Base-by-base conservation (phyloP, 2,797 vertebrate species). In the Arvicola amphibius region DNA sequence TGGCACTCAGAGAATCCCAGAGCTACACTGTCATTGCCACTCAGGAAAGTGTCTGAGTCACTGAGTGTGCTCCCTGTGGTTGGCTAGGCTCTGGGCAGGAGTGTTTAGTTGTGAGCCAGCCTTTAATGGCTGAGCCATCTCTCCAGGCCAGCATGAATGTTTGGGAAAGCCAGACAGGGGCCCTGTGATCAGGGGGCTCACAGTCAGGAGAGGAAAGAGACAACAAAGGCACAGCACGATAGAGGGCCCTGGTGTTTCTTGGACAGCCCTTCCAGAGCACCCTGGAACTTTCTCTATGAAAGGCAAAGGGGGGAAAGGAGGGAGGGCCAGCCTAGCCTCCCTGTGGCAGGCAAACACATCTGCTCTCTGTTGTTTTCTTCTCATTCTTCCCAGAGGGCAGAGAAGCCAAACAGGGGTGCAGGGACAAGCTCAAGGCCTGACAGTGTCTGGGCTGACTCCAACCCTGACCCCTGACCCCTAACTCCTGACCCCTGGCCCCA, bases 281-380 rank as follows among this genome's bases (percentile, higher is more conserved):
- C 37, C 23, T 83, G 59, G 80, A 94, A 88, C 67, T 76, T 94
- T 92, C 86, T 71, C 0, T 76, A 78, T 71, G 78, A 95, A 92
- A 86, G 40, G 29, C 25, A 43, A 61, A 61, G 51, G 29, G 27
- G 34, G 69, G 43, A 46, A 84, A 32, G 59, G 12, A 65, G n/a
- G 6, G 6, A 94, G 10, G 23, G 53, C 78, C 43, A 91, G 29
- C 34, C 56, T 85, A 83, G 27, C 37, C 27, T 78, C 84, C 10
- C n/a, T 67, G 37, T 67, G 32, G 34, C 48, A 56, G 76, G 34
- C 69, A 81, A 46, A 0, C 21, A 27, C 79, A 61, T 90, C 48
- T 81, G 88, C 37, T 79, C 76, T 43, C 13, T 69, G 1, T 46
- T 78, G 17, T 43, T 51, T 73, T 90, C 56, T 91, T 78, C 63